A percentile compares a stretch with the other conserved stretches of the same genome.
Conservation (phyloP, 1,140 invertebrate genomes). For the Penaeus chinensis region DNA sequence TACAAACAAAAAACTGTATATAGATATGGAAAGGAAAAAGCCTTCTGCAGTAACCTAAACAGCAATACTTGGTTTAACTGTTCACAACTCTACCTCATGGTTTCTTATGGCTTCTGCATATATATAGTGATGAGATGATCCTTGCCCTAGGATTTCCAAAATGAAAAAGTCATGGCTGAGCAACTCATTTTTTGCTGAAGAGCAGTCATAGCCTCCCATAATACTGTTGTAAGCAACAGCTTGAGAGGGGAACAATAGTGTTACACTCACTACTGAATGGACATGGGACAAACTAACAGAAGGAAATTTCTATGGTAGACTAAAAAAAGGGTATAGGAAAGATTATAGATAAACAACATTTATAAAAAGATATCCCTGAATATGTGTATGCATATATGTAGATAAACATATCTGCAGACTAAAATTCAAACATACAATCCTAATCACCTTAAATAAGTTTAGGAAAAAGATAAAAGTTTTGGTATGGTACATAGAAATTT, state of each 20-base stretch:
- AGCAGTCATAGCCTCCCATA: conserved; percentile 20
- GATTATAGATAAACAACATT: too few relatives aligned
- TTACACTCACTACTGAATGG: neutral
- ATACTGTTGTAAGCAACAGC: neutral
- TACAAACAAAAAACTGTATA: too few relatives aligned
- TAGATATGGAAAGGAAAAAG: too few relatives aligned
- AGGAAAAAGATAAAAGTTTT: neutral
- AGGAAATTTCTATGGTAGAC: neutral
- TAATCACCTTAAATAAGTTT: neutral
- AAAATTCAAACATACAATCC: too few relatives aligned
- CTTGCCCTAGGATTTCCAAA: conserved; percentile 5
- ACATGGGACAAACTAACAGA: neutral
- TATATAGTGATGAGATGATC: too few relatives aligned
- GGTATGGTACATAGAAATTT: neutral
- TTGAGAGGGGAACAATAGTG: neutral
- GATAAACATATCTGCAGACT: too few relatives aligned
- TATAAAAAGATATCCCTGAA: too few relatives aligned
- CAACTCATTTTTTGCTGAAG: conserved; percentile 10
- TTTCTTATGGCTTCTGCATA: too few relatives aligned
- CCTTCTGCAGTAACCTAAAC: too few relatives aligned
- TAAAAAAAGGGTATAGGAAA: neutral
- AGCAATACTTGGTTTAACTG: too few relatives aligned
- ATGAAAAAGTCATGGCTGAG: conserved; percentile 25
- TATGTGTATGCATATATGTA: too few relatives aligned
- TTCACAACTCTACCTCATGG: too few relatives aligned